These are phyloP conservation scores for Brachionus asplanchnoidis DNA, from an alignment of 1,140 invertebrate genomes.

Conservation along the genomic window DNA sequence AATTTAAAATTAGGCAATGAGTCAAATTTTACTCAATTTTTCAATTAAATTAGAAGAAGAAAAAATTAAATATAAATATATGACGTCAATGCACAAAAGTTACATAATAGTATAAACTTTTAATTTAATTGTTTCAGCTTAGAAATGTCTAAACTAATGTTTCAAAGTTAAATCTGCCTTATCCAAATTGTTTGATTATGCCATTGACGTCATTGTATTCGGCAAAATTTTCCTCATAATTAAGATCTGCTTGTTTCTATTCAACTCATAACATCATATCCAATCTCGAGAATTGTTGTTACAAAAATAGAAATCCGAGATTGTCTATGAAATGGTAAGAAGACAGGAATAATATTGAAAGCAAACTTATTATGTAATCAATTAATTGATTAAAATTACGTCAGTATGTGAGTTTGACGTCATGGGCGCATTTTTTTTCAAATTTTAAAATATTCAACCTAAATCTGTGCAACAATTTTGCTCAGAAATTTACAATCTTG, in stretches of 20 bases:
- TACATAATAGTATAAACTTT: background rate
- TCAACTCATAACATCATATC: background rate
- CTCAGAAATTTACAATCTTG: background rate
- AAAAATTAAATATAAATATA: background rate
- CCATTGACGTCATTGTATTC: background rate
- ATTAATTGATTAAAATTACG: constrained; percentile 10
- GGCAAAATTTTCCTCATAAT: background rate
- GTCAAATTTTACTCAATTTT: background rate
- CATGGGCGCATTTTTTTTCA: background rate
- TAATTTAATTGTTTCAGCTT: background rate
- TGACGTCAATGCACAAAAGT: constrained; percentile 3
- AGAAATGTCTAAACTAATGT: background rate
- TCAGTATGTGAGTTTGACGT: background rate
- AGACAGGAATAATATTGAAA: background rate
- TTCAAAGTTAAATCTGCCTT: background rate
- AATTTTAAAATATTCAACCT: too few species aligned
- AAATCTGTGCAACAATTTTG: background rate
- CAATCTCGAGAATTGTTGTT: background rate
- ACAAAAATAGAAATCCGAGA: background rate
- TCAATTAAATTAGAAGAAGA: background rate
- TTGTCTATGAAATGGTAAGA: background rate
- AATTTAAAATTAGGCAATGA: too few species aligned
- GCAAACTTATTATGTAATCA: background rate
- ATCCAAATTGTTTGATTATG: background rate
- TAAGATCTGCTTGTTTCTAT: background rate